These are phyloP conservation scores for Capitulum mitella DNA, from an alignment of 2,888 invertebrate species.

Conservation along the genomic window DNA sequence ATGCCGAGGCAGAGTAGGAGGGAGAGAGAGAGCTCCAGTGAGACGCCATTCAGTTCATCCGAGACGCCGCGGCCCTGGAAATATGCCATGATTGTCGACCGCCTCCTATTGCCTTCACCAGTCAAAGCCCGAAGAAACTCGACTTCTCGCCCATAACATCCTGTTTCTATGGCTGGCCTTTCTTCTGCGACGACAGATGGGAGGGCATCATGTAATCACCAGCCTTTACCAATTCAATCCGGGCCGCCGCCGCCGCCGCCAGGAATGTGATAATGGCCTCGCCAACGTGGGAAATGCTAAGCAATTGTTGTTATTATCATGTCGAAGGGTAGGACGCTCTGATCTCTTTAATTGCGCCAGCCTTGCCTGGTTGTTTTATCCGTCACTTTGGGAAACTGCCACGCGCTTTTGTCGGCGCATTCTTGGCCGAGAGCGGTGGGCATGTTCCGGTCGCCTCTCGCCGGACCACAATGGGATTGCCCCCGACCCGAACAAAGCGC, in stretches of 20 bases:
- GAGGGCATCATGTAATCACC: slow-evolving; percentile 14
- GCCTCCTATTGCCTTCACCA: background rate
- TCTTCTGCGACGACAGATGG: background rate
- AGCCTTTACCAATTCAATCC: slow-evolving; percentile 20
- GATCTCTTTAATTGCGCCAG: slow-evolving; percentile 23
- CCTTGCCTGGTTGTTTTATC: slow-evolving; percentile 4
- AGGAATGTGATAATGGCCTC: slow-evolving; percentile 16
- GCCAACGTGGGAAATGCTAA: slow-evolving; percentile 22
- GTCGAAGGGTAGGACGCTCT: slow-evolving; percentile 15
- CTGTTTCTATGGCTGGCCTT: slow-evolving; percentile 1
- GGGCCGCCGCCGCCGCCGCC: background rate
- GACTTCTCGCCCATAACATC: background rate
- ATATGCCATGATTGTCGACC: background rate
- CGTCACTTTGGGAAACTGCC: background rate
- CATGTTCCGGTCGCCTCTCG: background rate
- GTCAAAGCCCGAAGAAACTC: background rate
- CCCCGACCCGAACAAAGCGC: background rate
- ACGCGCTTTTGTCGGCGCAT: slow-evolving; percentile 4
- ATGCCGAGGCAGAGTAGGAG: no score
- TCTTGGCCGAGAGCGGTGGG: slow-evolving; percentile 8
- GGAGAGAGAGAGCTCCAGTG: no score
- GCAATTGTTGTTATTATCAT: slow-evolving; percentile 18
- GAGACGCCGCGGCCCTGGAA: background rate
- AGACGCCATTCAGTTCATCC: no score
- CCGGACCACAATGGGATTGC: background rate